A percentile compares a stretch with the other conserved stretches of the same genome.
Conservation (phyloP, 2,888 invertebrate species). For the Cybosia mesomella region DNA sequence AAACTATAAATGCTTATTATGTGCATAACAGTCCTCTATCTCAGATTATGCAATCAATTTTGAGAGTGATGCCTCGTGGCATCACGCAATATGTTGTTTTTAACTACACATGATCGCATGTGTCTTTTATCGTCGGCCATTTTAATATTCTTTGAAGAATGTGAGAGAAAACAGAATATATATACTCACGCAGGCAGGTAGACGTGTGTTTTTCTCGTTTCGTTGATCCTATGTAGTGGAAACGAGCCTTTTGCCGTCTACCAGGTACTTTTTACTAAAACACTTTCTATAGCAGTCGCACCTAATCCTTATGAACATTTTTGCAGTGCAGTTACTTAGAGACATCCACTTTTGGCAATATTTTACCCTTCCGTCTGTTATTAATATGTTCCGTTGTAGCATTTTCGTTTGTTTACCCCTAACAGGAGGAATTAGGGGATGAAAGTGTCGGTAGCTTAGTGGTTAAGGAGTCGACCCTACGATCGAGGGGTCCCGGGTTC, state of each 20-base stretch:
- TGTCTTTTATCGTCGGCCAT: constrained; percentile 5
- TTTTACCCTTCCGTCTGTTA: no score
- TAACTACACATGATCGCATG: constrained; percentile 13
- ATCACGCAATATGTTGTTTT: constrained; percentile 9
- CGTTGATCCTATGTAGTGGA: background rate
- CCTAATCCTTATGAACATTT: no score
- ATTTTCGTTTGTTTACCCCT: no score
- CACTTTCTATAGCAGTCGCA: no score
- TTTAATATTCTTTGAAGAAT: constrained; percentile 10
- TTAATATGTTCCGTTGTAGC: no score
- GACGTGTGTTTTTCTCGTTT: background rate
- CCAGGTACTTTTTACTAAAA: no score
- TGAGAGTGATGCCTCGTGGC: constrained; percentile 7
- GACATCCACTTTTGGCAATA: no score
- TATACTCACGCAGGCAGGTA: background rate
- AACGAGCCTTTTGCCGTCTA: background rate
- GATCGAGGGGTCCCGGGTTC: no score
- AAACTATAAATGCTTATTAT: background rate
- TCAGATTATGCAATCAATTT: constrained; percentile 7
- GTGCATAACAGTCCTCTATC: background rate
- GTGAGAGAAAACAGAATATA: constrained; percentile 9
- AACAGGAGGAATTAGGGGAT: no score
- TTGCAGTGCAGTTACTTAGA: no score
- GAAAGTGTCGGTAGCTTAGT: no score
- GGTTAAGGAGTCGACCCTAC: no score